These are phyloP conservation scores for Paedocypris micromegethes DNA, from an alignment of 2,797 vertebrate species.

Conservation along the genomic window DNA sequence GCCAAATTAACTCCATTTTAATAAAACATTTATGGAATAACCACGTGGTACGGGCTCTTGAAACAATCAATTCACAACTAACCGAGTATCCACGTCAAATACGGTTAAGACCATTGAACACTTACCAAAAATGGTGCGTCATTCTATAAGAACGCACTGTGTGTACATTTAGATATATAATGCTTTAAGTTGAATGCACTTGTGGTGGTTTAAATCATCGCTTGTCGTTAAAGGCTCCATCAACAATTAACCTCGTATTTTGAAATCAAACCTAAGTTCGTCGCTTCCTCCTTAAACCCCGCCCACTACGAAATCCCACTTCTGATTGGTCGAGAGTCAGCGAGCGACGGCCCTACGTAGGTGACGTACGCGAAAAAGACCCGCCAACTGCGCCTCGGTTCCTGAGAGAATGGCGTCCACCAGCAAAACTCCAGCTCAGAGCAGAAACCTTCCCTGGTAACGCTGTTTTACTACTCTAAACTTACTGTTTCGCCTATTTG, in stretches of 20 bases:
- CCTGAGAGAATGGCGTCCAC: slow-evolving; percentile 63
- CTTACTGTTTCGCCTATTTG: slow-evolving; percentile 18
- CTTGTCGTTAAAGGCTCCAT: neutral
- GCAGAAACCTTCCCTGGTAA: slow-evolving; percentile 84
- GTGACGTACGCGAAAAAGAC: slow-evolving; percentile 36
- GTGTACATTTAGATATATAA: too few relatives aligned
- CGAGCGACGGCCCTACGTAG: neutral
- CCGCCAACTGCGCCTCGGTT: slow-evolving; percentile 59
- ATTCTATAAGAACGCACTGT: too few relatives aligned
- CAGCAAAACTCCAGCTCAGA: slow-evolving; percentile 49
- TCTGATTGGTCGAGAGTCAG: slow-evolving; percentile 55
- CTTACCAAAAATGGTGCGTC: too few relatives aligned
- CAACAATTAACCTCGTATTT: slow-evolving; percentile 5
- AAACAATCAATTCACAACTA: too few relatives aligned
- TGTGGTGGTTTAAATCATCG: too few relatives aligned
- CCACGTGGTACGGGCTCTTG: too few relatives aligned
- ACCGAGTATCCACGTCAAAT: too few relatives aligned
- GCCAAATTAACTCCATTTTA: too few relatives aligned
- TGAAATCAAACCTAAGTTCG: neutral
- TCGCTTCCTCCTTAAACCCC: slow-evolving; percentile 11
- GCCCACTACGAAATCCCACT: neutral
- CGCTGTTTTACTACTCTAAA: too few relatives aligned
- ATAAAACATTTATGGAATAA: too few relatives aligned
- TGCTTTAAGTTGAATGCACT: too few relatives aligned
- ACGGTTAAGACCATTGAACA: too few relatives aligned